phyloP scores from a whole-genome alignment of 2,113 vertebrate species.

The Cichladusa arquata region DNA sequence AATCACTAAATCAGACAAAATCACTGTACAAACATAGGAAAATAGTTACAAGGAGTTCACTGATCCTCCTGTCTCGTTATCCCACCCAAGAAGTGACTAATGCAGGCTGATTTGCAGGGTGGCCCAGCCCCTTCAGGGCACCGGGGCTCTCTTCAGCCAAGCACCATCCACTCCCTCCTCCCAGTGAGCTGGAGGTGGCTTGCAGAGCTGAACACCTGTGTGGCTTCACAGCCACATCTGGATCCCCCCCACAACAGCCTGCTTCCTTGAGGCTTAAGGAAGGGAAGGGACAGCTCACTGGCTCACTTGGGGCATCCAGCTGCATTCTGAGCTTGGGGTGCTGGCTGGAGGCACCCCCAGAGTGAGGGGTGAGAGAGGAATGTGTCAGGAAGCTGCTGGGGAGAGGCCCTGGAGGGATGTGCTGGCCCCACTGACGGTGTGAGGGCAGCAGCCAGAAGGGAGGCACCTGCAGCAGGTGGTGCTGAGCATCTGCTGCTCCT shows the following conservation, averaged over 20 bases:
- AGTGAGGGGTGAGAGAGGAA: rapidly evolving
- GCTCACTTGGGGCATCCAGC: neutral
- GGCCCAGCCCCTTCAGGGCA: too few species aligned
- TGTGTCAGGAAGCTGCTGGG: rapidly evolving
- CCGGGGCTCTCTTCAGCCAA: neutral
- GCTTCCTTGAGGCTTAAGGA: neutral
- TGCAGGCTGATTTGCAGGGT: neutral
- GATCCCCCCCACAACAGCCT: rapidly evolving
- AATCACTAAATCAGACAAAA: neutral
- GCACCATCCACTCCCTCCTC: rapidly evolving
- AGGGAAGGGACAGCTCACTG: neutral
- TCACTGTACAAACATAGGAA: neutral
- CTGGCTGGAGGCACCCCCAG: neutral
- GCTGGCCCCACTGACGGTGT: neutral
- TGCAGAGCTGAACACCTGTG: rapidly evolving
- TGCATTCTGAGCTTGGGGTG: neutral
- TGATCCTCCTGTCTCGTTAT: neutral
- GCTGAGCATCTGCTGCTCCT: neutral
- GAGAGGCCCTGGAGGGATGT: neutral
- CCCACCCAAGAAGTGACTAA: neutral
- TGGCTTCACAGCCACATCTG: neutral
- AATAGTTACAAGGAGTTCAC: neutral
- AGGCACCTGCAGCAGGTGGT: neutral
- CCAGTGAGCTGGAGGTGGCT: neutral
- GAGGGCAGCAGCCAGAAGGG: neutral